These are phyloP conservation scores for Gymnocheta viridis DNA, from an alignment of 2,888 invertebrate species.

Conservation along the genomic window DNA sequence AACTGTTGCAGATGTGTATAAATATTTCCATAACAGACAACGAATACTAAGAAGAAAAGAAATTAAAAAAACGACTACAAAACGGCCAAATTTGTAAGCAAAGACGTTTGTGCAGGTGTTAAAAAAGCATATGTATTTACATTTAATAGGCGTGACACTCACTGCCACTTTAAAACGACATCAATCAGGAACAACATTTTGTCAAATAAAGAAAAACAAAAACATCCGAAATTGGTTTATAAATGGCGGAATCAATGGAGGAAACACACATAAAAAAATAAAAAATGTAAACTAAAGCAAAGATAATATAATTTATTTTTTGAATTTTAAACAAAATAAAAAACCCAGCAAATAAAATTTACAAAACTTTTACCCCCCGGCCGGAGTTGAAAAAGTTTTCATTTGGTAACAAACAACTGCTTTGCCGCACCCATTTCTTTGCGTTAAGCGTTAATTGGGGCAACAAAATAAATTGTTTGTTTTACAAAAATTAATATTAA, in stretches of 20 bases:
- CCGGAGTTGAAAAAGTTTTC: not conserved
- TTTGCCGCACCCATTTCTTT: constrained; percentile 29
- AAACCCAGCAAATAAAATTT: not conserved
- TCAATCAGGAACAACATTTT: too few species aligned
- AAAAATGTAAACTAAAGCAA: constrained; percentile 46
- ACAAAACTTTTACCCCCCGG: not conserved
- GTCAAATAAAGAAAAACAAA: too few species aligned
- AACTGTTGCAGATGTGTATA: constrained; percentile 48
- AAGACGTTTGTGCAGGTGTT: too few species aligned
- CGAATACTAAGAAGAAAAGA: not conserved
- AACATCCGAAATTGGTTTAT: too few species aligned
- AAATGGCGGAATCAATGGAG: too few species aligned
- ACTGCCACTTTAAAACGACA: too few species aligned
- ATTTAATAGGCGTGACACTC: too few species aligned
- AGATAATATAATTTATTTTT: constrained; percentile 9
- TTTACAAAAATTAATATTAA: constrained; percentile 2
- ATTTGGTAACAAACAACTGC: not conserved
- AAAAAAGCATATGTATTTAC: too few species aligned
- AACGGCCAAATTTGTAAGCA: too few species aligned
- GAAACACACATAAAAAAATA: too few species aligned
- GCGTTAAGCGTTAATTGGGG: constrained; percentile 8
- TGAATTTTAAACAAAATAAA: constrained; percentile 2
- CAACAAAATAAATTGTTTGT: not conserved
- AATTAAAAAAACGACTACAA: too few species aligned
- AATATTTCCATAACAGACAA: constrained; percentile 26